phyloP scores from a whole-genome alignment of 1,140 invertebrate genomes.

The Diorhabda elongata region DNA sequence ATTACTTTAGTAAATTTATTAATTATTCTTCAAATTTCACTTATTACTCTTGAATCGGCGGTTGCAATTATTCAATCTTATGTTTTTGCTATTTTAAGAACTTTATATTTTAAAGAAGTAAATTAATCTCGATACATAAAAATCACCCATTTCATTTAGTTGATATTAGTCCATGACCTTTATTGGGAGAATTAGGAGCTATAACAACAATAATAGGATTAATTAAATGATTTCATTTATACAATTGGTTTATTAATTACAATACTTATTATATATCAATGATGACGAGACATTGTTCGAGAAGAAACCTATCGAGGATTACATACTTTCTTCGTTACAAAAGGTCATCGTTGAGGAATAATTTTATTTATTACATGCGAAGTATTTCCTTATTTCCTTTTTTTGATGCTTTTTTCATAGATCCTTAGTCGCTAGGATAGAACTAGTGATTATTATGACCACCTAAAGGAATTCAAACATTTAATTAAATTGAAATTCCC shows the following conservation, averaged over 20 bases:
- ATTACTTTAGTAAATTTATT: conserved; percentile 42
- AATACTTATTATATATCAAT: conserved; percentile 54
- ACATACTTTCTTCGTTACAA: conserved; percentile 49
- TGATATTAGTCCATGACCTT: conserved; percentile 54
- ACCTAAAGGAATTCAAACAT: conserved; percentile 51
- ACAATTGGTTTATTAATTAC: conserved; percentile 48
- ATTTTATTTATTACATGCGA: conserved; percentile 49
- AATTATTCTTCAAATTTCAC: conserved; percentile 49
- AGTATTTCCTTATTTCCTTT: conserved; percentile 58
- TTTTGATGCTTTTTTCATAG: conserved; percentile 65
- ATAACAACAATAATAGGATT: conserved; percentile 48
- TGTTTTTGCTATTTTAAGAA: conserved; percentile 44
- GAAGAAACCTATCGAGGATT: conserved; percentile 56
- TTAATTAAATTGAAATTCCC: conserved; percentile 61
- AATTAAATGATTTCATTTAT: conserved; percentile 53
- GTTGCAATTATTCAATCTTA: conserved; percentile 40
- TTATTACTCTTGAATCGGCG: conserved; percentile 46
- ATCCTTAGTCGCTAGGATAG: conserved; percentile 56
- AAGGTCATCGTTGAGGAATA: conserved; percentile 57
- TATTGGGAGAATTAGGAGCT: conserved; percentile 48
- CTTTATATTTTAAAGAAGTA: conserved; percentile 46
- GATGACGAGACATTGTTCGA: conserved; percentile 61
- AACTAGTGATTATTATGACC: conserved; percentile 58
- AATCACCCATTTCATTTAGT: conserved; percentile 55
- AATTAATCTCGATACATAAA: conserved; percentile 47